Percentiles rank a stretch among this genome's conserved stretches.
phyloP scores from a whole-genome alignment of 2,113 vertebrate genomes.

The Myiopsitta monachus region DNA sequence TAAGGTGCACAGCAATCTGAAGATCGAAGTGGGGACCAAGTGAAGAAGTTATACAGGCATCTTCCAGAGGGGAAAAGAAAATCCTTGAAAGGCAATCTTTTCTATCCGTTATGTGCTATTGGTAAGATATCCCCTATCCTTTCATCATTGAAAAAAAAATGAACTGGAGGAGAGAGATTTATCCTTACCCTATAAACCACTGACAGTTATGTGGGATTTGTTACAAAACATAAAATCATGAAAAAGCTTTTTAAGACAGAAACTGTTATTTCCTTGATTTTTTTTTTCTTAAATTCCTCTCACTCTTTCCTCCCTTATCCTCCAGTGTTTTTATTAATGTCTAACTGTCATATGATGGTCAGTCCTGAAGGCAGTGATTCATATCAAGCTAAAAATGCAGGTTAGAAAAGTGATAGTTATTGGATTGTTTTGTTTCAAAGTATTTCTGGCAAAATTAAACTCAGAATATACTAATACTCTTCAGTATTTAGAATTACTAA shows the following conservation, averaged over 20 bases:
- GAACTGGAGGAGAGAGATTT: neutral
- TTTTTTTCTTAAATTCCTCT: neutral
- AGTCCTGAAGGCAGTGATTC: neutral
- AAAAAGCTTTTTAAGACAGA: neutral
- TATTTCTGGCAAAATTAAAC: neutral
- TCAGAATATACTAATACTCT: neutral
- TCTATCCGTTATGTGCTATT: neutral
- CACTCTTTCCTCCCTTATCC: neutral
- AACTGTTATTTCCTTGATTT: neutral
- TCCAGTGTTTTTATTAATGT: neutral
- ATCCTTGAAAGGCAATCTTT: neutral
- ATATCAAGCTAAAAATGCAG: neutral
- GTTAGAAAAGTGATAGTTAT: neutral
- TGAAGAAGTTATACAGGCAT: neutral
- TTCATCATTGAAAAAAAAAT: neutral
- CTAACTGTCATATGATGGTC: neutral
- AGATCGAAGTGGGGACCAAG: neutral
- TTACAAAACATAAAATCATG: neutral
- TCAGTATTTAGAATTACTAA: neutral
- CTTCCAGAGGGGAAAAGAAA: neutral
- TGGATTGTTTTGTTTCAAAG: neutral
- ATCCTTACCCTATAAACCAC: neutral
- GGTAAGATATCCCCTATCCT: neutral
- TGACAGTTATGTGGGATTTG: neutral
- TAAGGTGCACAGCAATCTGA: neutral